Conservation (phyloP, 1,140 invertebrate species). For the Drosophila funebris region DNA sequence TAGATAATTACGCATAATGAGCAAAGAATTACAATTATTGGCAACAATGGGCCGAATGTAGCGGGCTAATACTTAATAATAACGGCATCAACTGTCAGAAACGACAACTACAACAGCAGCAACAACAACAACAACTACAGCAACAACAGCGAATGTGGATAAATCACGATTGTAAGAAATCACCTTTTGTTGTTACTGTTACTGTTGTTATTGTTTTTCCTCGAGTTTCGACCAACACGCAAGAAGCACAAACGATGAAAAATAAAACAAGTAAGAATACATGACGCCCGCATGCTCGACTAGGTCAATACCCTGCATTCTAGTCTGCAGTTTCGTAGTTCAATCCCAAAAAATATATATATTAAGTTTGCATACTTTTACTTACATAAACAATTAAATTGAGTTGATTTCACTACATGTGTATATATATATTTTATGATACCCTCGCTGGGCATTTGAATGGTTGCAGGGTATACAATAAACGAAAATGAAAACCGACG, state of each 20-base stretch:
- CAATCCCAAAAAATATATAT: too few relatives aligned
- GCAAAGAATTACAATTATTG: conserved; percentile 43
- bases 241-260: conserved; percentile 65
- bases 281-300: not conserved
- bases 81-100: conserved; percentile 43
- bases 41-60: conserved; percentile 21
- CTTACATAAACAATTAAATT: too few relatives aligned
- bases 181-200: conserved; percentile 27
- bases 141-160: conserved; percentile 19
- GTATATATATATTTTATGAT: not conserved
- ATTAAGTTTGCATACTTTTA: too few relatives aligned
- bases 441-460: not conserved
- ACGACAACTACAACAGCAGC: conserved; percentile 5
- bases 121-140: conserved; percentile 13
- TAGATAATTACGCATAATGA: conserved; percentile 40
- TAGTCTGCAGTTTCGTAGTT: not conserved
- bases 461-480: conserved; percentile 19
- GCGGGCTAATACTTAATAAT: conserved; percentile 41
- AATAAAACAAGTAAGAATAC: conserved; percentile 12
- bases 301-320: not conserved
- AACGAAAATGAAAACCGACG: conserved; percentile 52
- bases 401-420: not conserved
- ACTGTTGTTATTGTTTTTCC: conserved; percentile 23
- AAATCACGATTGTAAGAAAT: conserved; percentile 53
- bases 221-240: conserved; percentile 54